A percentile compares a stretch with the other conserved stretches of the same genome.
Evolutionary conservation across 2,797 vertebrate genomes (phyloP).

Genomic region (Scolopax bukidnonensis): DNA sequence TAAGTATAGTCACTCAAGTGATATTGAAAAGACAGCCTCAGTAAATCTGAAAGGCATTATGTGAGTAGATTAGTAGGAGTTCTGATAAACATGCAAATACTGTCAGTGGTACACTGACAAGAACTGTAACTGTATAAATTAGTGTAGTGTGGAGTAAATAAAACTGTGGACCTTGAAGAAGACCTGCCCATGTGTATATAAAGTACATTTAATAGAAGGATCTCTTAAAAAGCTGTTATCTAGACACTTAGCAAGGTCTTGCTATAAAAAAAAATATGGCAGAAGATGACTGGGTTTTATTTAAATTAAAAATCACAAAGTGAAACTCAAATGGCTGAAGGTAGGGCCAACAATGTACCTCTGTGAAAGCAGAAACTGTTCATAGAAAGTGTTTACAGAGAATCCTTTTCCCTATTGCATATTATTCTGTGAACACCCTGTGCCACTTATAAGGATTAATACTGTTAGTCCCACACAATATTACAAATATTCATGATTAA

Average conservation of each 20-base stretch:
- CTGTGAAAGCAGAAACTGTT: neutral
- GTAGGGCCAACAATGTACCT: neutral
- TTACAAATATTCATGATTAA: neutral
- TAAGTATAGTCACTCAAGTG: neutral
- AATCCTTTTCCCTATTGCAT: neutral
- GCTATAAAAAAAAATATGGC: neutral
- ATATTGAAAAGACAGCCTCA: neutral
- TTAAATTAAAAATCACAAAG: conserved; percentile 12
- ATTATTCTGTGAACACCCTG: neutral
- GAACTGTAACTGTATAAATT: neutral
- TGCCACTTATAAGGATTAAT: neutral
- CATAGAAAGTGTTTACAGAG: neutral
- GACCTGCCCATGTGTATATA: neutral
- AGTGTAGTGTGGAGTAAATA: conserved; percentile 39
- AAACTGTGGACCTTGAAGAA: conserved; percentile 2
- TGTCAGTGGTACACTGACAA: neutral
- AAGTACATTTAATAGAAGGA: neutral
- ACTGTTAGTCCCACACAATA: neutral
- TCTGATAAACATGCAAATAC: conserved; percentile 16
- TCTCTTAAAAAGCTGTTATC: neutral
- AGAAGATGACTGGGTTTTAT: neutral
- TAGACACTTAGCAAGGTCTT: neutral
- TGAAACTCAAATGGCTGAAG: neutral
- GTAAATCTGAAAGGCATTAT: neutral
- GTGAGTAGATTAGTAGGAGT: neutral